These are phyloP conservation scores for Mesodorylaimus sp. DNA, from an alignment of 2,888 invertebrate genomes.

Conservation along the genomic window DNA sequence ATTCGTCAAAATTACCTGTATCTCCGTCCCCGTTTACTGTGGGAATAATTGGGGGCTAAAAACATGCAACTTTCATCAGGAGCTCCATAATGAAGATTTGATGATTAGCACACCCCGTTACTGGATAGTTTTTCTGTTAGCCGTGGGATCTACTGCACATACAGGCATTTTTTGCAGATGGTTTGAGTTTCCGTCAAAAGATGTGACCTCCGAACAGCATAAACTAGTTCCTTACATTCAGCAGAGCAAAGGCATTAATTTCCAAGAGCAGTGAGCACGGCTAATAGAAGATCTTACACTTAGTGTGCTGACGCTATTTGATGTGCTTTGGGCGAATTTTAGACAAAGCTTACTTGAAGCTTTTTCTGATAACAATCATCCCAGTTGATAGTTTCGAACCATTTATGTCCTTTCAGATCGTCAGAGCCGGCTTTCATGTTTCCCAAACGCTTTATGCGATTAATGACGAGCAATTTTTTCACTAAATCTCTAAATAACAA, in stretches of 20 bases:
- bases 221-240: too few species aligned
- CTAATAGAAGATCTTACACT: too few species aligned
- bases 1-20: slow-evolving; percentile 80
- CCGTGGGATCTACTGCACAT: too few species aligned
- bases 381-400: slow-evolving; percentile 86
- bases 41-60: slow-evolving; percentile 72
- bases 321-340: too few species aligned
- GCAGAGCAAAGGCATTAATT: too few species aligned
- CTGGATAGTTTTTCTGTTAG: too few species aligned
- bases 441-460: slow-evolving; percentile 74
- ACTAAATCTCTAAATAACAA: slow-evolving; percentile 49
- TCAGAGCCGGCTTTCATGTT: slow-evolving; percentile 68
- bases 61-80: slow-evolving; percentile 14
- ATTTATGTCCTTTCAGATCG: slow-evolving; percentile 45
- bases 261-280: too few species aligned
- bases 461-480: slow-evolving; percentile 72
- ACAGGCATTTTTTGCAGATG: too few species aligned
- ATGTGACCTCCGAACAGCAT: too few species aligned
- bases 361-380: slow-evolving; percentile 61
- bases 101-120: too few species aligned
- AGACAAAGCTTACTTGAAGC: slow-evolving; percentile 47
- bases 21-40: slow-evolving; percentile 70
- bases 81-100: background rate
- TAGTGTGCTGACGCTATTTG: too few species aligned
- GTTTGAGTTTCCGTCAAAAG: too few species aligned